Base-by-base conservation (phyloP, 30 jellyfish, hydroid and myxozoan genomes). In the Hydractinia echinata region DNA sequence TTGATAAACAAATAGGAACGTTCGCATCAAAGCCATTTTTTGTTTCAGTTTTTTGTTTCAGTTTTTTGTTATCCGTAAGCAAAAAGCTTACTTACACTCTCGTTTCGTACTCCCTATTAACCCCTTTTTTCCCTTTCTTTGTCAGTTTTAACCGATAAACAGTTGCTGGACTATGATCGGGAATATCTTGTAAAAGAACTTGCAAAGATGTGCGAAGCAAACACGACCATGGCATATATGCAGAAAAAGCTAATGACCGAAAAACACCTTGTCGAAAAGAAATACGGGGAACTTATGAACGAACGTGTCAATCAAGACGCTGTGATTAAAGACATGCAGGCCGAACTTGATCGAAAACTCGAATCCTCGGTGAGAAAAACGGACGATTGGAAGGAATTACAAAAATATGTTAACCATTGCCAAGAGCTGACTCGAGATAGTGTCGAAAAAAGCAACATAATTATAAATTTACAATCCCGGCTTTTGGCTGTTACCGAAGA, bases 401-500 rank as follows among this genome's bases (percentile, higher is more conserved):
- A 61, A n/a, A 15, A 54, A 19, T 50, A 15, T 11, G 13, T 48
- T 14, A 53, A 11, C 30, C 79, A 77, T 55, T 77, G 76, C 39
- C 81, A 20, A 8, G 52, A 55, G 1, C 76, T 77, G 6, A 4
- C 60, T 30, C 39, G 55, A 52, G 77, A 61, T 50, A 77, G 60
- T 48, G n/a, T 50, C 18, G 85, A 77, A 44, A 77, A 77, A 77
- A 55, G 54, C 30, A 61, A 77, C 7, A 55, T 66, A 10, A 77
- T 77, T n/a, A 77, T 77, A 15, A 18, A 21, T 20, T 54, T 77
- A 14, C 85, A 77, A 30, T 14, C 85, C 10, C 79, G 85, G 15
- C 80, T 77, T 8, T 52, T 77, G 5, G 56, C 56, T 54, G 60
- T 77, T 10, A 77, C 50, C 73, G 95, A 85, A 20, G 86, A 84